Evolutionary conservation across 2,888 invertebrate genomes (phyloP).

Genomic region (Eupithecia subfuscata): DNA sequence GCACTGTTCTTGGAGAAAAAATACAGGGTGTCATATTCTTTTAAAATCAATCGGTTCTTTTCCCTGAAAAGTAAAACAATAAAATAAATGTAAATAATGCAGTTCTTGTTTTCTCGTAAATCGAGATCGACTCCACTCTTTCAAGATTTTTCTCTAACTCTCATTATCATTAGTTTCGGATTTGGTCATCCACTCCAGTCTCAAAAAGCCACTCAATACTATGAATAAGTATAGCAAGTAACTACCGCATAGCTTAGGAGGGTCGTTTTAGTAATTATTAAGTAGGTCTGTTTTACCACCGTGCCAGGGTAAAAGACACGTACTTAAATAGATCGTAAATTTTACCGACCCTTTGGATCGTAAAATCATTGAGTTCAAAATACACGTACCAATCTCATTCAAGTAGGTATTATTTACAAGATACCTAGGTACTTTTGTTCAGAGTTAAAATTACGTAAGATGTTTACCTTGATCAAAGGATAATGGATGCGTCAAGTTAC

Average conservation of each 20-base stretch:
- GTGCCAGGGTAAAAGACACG: neutral
- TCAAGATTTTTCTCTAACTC: too few relatives aligned
- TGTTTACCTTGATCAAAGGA: constrained; percentile 4
- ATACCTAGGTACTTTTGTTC: constrained; percentile 1
- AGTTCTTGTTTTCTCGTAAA: too few relatives aligned
- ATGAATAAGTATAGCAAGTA: too few relatives aligned
- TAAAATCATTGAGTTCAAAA: neutral
- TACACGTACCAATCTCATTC: neutral
- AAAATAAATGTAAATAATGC: too few relatives aligned
- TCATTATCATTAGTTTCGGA: too few relatives aligned
- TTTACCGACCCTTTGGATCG: neutral
- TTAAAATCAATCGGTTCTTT: too few relatives aligned
- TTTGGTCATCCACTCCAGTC: too few relatives aligned
- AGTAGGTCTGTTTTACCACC: constrained; percentile 1
- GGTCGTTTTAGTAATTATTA: neutral
- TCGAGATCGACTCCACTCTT: too few relatives aligned
- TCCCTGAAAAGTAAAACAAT: too few relatives aligned
- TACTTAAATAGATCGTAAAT: neutral
- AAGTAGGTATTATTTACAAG: constrained; percentile 3
- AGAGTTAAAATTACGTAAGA: neutral
- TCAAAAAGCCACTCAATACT: too few relatives aligned
- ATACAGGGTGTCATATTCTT: too few relatives aligned
- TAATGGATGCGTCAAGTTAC: constrained; percentile 13
- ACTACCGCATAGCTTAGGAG: neutral
- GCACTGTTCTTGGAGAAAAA: too few relatives aligned